These are phyloP conservation scores for Nephila pilipes DNA, from an alignment of 1,140 invertebrate genomes.

Conservation along the genomic window DNA sequence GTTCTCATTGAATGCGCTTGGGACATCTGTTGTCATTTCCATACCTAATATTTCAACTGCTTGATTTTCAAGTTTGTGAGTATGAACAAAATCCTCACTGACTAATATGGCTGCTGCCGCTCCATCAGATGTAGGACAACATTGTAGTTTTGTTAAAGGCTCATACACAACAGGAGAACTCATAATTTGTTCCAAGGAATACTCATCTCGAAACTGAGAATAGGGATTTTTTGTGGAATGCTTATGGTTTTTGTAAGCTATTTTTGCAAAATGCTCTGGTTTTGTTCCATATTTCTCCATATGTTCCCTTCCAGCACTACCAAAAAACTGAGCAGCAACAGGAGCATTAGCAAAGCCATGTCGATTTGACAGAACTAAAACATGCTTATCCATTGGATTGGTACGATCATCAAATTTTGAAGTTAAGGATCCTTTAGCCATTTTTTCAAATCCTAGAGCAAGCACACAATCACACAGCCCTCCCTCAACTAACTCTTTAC, in stretches of 20 bases:
- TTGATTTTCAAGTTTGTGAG: slow-evolving; percentile 88
- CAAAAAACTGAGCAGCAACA: slow-evolving; percentile 97
- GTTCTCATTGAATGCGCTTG: slow-evolving; percentile 90
- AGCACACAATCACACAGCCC: slow-evolving; percentile 92
- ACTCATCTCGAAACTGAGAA: slow-evolving; percentile 95
- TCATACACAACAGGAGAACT: slow-evolving; percentile 92
- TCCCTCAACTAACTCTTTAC: slow-evolving; percentile 93
- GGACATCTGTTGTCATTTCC: slow-evolving; percentile 96
- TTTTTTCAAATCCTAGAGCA: slow-evolving; percentile 98
- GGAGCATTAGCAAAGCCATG: slow-evolving; percentile 90
- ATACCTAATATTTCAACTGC: slow-evolving; percentile 97
- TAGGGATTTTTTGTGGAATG: slow-evolving; percentile 98
- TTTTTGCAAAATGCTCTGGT: slow-evolving; percentile 96
- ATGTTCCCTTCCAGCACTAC: slow-evolving; percentile 97
- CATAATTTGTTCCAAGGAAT: slow-evolving; percentile 93
- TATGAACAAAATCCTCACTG: slow-evolving; percentile 93
- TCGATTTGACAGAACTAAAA: slow-evolving; percentile 91
- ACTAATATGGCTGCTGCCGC: slow-evolving; percentile 94
- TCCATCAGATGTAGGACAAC: slow-evolving; percentile 98
- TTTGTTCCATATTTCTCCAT: slow-evolving; percentile 98
- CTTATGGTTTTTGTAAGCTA: slow-evolving; percentile 98
- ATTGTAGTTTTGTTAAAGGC: slow-evolving; percentile 96
- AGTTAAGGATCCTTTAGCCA: slow-evolving; percentile 94
- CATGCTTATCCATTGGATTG: slow-evolving; percentile 96
- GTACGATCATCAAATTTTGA: slow-evolving; percentile 92